Conservation (phyloP, 1,140 invertebrate species). For the Drosophila repleta region DNA sequence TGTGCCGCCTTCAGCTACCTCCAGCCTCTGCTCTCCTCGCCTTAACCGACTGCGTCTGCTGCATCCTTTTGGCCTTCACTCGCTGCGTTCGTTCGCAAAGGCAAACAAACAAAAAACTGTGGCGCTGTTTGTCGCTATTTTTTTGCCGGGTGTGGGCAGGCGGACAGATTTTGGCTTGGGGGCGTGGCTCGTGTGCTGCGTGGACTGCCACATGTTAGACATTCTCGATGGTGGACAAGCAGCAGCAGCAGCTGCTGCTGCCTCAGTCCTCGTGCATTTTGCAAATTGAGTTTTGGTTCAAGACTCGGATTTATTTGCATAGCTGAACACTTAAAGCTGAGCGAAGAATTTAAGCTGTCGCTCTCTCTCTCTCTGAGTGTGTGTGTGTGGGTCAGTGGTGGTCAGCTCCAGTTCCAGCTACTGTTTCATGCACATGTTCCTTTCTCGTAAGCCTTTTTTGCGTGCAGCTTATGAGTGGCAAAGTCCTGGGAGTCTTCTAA, state of each 20-base stretch:
- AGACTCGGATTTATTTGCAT: constrained; percentile 74
- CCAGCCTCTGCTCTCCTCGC: not conserved
- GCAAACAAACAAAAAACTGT: constrained; percentile 67
- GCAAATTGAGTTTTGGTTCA: constrained; percentile 70
- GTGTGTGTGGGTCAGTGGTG: constrained; percentile 20
- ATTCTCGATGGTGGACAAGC: constrained; percentile 27
- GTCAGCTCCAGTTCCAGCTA: constrained; percentile 18
- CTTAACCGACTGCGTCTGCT: constrained; percentile 4
- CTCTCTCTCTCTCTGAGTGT: not conserved
- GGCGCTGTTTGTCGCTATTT: constrained; percentile 50
- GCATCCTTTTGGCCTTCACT: constrained; percentile 24
- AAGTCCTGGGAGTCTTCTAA: constrained; percentile 52
- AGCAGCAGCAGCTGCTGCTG: constrained; percentile 39
- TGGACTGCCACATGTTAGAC: constrained; percentile 55
- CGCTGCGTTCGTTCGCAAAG: constrained; percentile 40
- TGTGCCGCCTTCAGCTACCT: constrained; percentile 9
- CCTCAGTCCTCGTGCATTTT: constrained; percentile 14
- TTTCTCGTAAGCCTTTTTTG: constrained; percentile 53
- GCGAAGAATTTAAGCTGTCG: constrained; percentile 11
- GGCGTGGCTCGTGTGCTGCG: constrained; percentile 1
- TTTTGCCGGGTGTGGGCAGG: not conserved
- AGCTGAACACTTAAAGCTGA: constrained; percentile 51
- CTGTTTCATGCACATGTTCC: not conserved
- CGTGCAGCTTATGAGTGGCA: constrained; percentile 61
- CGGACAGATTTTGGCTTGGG: not conserved